These are phyloP conservation scores for Drosophila subquinaria DNA, from an alignment of 2,888 invertebrate genomes.

Conservation along the genomic window DNA sequence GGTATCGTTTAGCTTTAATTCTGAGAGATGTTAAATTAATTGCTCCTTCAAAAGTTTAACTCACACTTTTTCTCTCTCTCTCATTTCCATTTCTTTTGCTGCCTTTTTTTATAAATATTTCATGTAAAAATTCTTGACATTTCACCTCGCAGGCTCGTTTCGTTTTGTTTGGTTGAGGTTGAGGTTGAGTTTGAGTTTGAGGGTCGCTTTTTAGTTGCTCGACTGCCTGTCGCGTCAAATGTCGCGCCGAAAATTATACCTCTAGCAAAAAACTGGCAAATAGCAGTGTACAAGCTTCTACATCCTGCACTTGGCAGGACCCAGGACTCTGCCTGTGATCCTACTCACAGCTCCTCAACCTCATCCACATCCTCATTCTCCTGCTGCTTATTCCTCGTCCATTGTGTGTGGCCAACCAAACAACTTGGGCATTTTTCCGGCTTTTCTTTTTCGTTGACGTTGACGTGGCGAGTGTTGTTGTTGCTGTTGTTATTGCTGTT, in stretches of 20 bases:
- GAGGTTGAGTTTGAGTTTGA: not conserved
- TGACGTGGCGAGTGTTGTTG: conserved; percentile 60
- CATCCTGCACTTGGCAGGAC: conserved; percentile 31
- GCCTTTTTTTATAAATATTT: conserved; percentile 48
- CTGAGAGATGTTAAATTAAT: conserved; percentile 41
- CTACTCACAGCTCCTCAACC: conserved; percentile 9
- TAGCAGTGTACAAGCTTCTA: conserved; percentile 54
- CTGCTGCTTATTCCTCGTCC: conserved; percentile 1
- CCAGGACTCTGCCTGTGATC: conserved; percentile 9
- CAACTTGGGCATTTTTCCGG: conserved; percentile 78
- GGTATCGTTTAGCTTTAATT: conserved; percentile 1
- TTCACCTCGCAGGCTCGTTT: conserved; percentile 29
- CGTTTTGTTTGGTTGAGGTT: no score
- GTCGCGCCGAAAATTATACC: conserved; percentile 84
- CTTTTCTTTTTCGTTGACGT: conserved; percentile 74
- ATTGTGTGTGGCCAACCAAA: conserved; percentile 67
- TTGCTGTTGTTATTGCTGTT: conserved; percentile 23
- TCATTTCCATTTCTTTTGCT: not conserved
- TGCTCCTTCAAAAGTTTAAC: conserved; percentile 16
- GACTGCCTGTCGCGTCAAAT: conserved; percentile 79
- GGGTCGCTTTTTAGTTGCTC: conserved; percentile 3
- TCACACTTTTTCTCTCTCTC: not conserved
- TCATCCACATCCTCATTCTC: not conserved
- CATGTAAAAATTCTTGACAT: conserved; percentile 56
- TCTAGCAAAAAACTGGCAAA: conserved; percentile 53